Conservation (phyloP, 30 jellyfish, hydroid and myxozoan species). For the Rhopilema esculentum region DNA sequence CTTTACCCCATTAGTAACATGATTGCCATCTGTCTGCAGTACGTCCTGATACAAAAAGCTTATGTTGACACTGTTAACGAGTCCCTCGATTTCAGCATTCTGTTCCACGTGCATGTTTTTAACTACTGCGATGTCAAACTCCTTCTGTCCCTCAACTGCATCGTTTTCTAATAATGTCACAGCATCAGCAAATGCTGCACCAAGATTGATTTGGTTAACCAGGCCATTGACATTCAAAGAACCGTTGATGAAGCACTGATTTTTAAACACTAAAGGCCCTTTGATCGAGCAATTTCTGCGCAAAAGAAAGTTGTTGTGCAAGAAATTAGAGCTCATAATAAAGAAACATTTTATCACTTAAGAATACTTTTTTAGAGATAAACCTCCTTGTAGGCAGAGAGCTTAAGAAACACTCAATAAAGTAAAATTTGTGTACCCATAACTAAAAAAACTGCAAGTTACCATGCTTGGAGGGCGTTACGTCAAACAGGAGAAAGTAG, state of each 20-base stretch:
- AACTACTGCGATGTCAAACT: neutral
- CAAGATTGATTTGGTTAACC: slow-evolving; percentile 38
- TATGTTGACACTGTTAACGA: slow-evolving; percentile 42
- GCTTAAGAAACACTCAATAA: too few relatives aligned
- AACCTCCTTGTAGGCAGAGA: neutral
- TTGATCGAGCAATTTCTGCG: neutral
- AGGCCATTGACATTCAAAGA: slow-evolving; percentile 31
- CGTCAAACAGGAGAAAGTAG: neutral
- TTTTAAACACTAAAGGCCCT: slow-evolving; percentile 18
- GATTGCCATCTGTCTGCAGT: slow-evolving; percentile 43
- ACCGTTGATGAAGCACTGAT: neutral
- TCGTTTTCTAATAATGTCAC: slow-evolving; percentile 45
- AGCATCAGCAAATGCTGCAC: slow-evolving; percentile 13
- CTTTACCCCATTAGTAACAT: slow-evolving; percentile 47
- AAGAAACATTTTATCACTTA: too few relatives aligned
- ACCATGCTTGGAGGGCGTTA: too few relatives aligned
- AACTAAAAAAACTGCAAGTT: too few relatives aligned
- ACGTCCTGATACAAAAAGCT: slow-evolving; percentile 26
- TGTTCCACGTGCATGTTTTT: slow-evolving; percentile 29
- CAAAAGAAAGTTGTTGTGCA: too few relatives aligned
- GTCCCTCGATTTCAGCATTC: neutral
- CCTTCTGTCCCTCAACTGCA: slow-evolving; percentile 35
- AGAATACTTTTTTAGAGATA: neutral
- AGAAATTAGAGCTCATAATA: too few relatives aligned
- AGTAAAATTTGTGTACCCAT: too few relatives aligned